Evolutionary conservation across 2,113 vertebrate genomes (phyloP).

Genomic region (Aptenodytes forsteri): DNA sequence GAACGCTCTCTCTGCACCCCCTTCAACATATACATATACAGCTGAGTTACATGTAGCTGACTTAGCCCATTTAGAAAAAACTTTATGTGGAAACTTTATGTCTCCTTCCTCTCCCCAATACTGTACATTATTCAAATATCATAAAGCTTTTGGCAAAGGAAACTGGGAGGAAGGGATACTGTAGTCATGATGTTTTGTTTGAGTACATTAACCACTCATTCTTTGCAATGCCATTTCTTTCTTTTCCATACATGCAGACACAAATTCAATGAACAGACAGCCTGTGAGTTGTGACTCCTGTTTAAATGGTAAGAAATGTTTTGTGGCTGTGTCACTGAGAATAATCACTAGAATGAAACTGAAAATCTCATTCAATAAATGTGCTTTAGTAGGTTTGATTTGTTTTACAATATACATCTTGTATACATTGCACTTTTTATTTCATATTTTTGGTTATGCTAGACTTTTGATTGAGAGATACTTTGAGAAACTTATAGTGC

Average conservation of each 20-base stretch:
- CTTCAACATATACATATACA: neutral
- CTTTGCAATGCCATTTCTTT: neutral
- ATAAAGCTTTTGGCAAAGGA: neutral
- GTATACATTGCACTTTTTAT: neutral
- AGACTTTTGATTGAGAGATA: neutral
- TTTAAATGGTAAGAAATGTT: constrained; percentile 42
- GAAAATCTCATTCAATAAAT: constrained; percentile 14
- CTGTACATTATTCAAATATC: neutral
- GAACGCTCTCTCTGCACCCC: neutral
- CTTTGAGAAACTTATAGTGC: neutral
- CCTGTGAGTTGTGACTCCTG: neutral
- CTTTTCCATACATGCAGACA: neutral
- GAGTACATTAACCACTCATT: neutral
- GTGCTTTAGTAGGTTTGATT: neutral
- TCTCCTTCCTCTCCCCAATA: neutral
- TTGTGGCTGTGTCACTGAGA: neutral
- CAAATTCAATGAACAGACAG: constrained; percentile 8
- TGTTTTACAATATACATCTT: constrained; percentile 10
- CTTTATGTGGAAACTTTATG: neutral
- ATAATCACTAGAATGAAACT: constrained; percentile 25
- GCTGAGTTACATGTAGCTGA: neutral
- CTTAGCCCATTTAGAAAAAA: neutral
- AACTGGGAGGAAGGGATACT: neutral
- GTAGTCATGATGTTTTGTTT: neutral
- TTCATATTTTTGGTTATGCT: neutral